Conservation (phyloP, 2,113 vertebrate genomes). For the Embiotoca jacksoni region DNA sequence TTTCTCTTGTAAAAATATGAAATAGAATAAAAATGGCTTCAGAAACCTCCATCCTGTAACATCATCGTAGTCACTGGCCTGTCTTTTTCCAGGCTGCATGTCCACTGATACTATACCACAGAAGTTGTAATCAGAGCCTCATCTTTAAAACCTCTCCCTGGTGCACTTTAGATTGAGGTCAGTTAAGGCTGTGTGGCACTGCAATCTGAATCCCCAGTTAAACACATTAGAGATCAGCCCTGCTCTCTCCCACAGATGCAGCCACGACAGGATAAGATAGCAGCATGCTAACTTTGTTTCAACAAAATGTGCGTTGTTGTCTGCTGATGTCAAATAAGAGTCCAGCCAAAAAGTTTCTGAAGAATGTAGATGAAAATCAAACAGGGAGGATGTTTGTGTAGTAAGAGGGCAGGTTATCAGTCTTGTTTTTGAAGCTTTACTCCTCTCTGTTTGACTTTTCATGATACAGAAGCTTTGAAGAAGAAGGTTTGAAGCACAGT, state of each 20-base stretch:
- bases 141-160: constrained; percentile 67
- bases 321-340: not conserved
- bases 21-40: constrained; percentile 1
- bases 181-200: constrained; percentile 60
- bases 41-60: constrained; percentile 6
- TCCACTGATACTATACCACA: constrained; percentile 20
- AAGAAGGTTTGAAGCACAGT: no score
- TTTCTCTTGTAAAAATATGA: not conserved
- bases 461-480: no score
- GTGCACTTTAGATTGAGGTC: constrained; percentile 72
- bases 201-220: constrained; percentile 56
- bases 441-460: no score
- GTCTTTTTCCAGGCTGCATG: constrained; percentile 34
- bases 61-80: constrained; percentile 5
- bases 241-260: constrained; percentile 41
- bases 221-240: constrained; percentile 52
- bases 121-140: constrained; percentile 54
- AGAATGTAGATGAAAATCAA: no score
- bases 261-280: constrained; percentile 55
- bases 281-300: constrained; percentile 43
- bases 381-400: no score
- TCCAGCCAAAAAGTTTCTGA: no score
- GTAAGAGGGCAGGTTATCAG: no score
- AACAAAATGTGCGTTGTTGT: constrained; percentile 21
- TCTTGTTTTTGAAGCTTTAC: no score